These are phyloP conservation scores for Fulmarus glacialis DNA, from an alignment of 2,113 vertebrate genomes.

Conservation along the genomic window DNA sequence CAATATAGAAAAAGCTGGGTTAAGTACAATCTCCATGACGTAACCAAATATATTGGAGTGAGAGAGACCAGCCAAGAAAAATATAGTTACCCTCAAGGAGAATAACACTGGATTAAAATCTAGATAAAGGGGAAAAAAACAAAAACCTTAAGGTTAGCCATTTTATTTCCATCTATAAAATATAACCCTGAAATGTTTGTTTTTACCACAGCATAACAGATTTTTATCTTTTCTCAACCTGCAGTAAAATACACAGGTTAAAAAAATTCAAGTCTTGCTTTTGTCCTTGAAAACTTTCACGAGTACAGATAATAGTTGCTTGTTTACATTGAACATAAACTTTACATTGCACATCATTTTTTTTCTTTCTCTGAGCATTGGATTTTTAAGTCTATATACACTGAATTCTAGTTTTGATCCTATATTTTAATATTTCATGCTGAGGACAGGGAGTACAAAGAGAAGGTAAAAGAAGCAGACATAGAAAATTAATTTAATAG, in stretches of 20 bases:
- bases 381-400: neutral
- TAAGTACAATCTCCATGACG: neutral
- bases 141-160: neutral
- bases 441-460: neutral
- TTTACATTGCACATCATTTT: neutral
- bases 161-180: constrained; percentile 43
- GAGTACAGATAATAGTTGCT: neutral
- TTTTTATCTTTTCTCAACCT: constrained; percentile 22
- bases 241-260: constrained; percentile 1
- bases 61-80: neutral
- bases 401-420: neutral
- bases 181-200: neutral
- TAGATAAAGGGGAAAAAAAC: neutral
- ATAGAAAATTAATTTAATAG: constrained; percentile 3
- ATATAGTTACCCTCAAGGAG: neutral
- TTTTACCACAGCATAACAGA: neutral
- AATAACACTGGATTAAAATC: neutral
- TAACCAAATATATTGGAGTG: neutral
- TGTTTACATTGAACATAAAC: neutral
- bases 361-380: neutral
- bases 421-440: neutral
- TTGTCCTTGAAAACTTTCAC: constrained; percentile 27
- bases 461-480: neutral
- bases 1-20: neutral
- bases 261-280: neutral